phyloP scores from a whole-genome alignment of 2,888 invertebrate species.

The Ophion ventricosus region DNA sequence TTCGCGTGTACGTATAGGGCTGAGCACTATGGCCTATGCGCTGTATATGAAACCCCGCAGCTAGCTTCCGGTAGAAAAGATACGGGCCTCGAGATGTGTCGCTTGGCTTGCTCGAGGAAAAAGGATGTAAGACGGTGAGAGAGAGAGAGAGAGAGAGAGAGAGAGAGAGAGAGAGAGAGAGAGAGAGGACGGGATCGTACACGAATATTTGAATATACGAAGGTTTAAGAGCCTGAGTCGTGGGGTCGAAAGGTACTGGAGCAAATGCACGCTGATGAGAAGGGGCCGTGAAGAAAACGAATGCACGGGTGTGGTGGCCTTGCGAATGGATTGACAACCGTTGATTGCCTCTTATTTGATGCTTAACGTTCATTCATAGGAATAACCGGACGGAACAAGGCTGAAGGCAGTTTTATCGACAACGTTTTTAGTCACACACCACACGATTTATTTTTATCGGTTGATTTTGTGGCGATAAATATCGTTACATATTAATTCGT shows the following conservation, averaged over 20 bases:
- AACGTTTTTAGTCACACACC: neutral
- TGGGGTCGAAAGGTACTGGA: neutral
- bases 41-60: slow-evolving; percentile 43
- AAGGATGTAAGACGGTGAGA: slow-evolving; percentile 30
- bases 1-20: slow-evolving; percentile 23
- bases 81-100: slow-evolving; percentile 23
- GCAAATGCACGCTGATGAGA: slow-evolving; percentile 32
- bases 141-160: slow-evolving; percentile 9
- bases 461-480: neutral
- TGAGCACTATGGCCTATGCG: slow-evolving; percentile 41
- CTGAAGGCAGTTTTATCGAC: neutral
- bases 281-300: slow-evolving; percentile 20
- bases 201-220: slow-evolving; percentile 35
- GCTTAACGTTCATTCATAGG: slow-evolving; percentile 17
- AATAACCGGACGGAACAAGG: neutral
- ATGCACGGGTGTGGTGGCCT: slow-evolving; percentile 2
- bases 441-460: neutral
- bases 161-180: neutral
- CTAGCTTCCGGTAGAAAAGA: slow-evolving; percentile 43
- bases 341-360: slow-evolving; percentile 85
- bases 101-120: slow-evolving; percentile 12
- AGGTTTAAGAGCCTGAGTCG: slow-evolving; percentile 32
- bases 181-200: slow-evolving; percentile 10
- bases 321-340: slow-evolving; percentile 81
- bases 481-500: too few relatives aligned